phyloP scores from a whole-genome alignment of 1,140 invertebrate species.

The Sycophaga agraensis region DNA sequence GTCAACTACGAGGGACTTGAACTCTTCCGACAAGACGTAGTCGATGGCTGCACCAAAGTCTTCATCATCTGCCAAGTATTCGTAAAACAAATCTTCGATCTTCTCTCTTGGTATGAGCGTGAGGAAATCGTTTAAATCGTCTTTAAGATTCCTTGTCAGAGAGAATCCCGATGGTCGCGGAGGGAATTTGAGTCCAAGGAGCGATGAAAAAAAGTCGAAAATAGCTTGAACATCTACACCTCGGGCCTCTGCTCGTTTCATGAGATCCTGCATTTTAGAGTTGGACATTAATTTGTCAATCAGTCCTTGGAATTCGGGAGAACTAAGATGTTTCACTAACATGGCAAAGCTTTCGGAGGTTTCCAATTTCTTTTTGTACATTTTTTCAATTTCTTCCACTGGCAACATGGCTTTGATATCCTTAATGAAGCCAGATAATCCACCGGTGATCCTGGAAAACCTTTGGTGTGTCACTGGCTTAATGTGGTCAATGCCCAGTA shows the following conservation, averaged over 20 bases:
- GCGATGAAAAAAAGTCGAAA: not conserved
- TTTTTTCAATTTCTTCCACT: slow-evolving; percentile 31
- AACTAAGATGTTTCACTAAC: slow-evolving; percentile 30
- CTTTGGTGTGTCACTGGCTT: not conserved
- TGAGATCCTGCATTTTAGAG: slow-evolving; percentile 24
- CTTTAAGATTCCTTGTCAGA: not conserved
- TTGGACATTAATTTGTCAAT: slow-evolving; percentile 26
- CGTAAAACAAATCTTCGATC: slow-evolving; percentile 29
- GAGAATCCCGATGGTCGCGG: not conserved
- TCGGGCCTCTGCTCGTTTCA: slow-evolving; percentile 9
- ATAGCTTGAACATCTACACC: slow-evolving; percentile 26
- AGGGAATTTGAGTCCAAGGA: slow-evolving; percentile 33
- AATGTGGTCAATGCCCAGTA: slow-evolving; percentile 29
- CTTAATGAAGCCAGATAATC: slow-evolving; percentile 32
- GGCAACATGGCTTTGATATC: slow-evolving; percentile 39
- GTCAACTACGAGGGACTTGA: slow-evolving; percentile 29
- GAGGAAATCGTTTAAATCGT: slow-evolving; percentile 35
- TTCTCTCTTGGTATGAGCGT: slow-evolving; percentile 25
- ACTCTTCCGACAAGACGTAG: slow-evolving; percentile 34
- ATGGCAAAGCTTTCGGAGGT: slow-evolving; percentile 30
- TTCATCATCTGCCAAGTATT: slow-evolving; percentile 34
- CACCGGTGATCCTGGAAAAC: slow-evolving; percentile 25
- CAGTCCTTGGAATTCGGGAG: slow-evolving; percentile 28
- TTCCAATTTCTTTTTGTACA: slow-evolving; percentile 37
- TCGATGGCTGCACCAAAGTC: slow-evolving; percentile 30